Evolutionary conservation across 2,113 vertebrate species (phyloP).

Genomic region (Thymallus thymallus): DNA sequence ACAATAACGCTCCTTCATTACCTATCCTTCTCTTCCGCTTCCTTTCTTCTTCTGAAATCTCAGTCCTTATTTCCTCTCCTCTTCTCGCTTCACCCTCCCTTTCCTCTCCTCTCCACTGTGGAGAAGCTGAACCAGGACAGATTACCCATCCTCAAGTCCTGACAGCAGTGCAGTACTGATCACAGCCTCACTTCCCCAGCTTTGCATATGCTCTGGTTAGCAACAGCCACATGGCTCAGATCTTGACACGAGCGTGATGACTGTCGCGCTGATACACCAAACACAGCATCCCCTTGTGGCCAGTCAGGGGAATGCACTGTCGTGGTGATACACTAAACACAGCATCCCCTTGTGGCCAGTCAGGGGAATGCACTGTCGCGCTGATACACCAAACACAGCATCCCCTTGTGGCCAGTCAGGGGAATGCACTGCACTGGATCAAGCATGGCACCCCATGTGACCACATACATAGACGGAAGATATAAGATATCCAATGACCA

Average conservation of each 20-base stretch:
- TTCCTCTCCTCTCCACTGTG: not conserved
- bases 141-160: constrained; percentile 29
- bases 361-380: constrained; percentile 19
- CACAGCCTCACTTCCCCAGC: constrained; percentile 24
- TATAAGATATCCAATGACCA: not conserved
- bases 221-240: constrained; percentile 15
- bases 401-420: constrained; percentile 47
- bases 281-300: constrained; percentile 30
- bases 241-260: constrained; percentile 8
- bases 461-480: not conserved
- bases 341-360: constrained; percentile 46
- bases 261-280: constrained; percentile 27
- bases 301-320: constrained; percentile 42
- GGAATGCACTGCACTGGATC: not conserved
- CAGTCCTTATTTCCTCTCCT: not conserved
- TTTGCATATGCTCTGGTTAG: constrained; percentile 25
- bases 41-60: not conserved
- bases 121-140: constrained; percentile 29
- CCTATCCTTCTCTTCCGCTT: not conserved
- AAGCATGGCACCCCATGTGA: not conserved
- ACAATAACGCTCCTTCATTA: not conserved
- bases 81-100: not conserved
- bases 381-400: constrained; percentile 20
- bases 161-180: constrained; percentile 40
- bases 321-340: constrained; percentile 21